A percentile compares a stretch with the other conserved stretches of the same genome.
Evolutionary conservation across 2,797 vertebrate species (phyloP).

Genomic region (Poeciliopsis presidionis): DNA sequence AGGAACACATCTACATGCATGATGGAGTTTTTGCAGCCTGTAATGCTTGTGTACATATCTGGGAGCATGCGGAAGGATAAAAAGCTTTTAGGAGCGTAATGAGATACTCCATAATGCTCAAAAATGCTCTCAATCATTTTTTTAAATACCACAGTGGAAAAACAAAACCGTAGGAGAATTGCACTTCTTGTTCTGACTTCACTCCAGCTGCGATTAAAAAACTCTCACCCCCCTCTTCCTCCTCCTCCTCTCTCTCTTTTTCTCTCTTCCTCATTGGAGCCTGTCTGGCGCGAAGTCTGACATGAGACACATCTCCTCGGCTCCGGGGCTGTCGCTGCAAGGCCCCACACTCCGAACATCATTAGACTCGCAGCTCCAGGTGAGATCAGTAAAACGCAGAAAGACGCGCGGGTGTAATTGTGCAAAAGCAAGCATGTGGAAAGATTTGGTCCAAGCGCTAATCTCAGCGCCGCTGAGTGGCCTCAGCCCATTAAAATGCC

Average conservation of each 20-base stretch:
- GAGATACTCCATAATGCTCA: conserved; percentile 68
- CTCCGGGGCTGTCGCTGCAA: conserved; percentile 70
- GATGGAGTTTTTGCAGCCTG: conserved; percentile 38
- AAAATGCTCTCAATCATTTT: conserved; percentile 70
- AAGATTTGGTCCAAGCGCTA: conserved; percentile 34
- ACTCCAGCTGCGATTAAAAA: conserved; percentile 63
- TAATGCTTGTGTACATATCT: conserved; percentile 51
- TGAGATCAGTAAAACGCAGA: conserved; percentile 44
- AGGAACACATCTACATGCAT: conserved; percentile 47
- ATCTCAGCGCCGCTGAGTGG: conserved; percentile 53
- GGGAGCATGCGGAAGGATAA: conserved; percentile 55
- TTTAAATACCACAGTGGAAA: conserved; percentile 67
- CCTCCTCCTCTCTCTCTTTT: not conserved
- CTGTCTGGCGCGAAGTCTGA: conserved; percentile 75
- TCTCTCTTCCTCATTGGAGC: conserved; percentile 56
- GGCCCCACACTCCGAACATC: conserved; percentile 69
- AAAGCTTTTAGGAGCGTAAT: conserved; percentile 72
- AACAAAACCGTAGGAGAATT: conserved; percentile 63
- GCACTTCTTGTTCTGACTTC: conserved; percentile 63
- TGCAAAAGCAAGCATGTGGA: conserved; percentile 37
- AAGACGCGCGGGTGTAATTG: conserved; percentile 16
- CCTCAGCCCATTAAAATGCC: conserved; percentile 65
- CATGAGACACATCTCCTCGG: conserved; percentile 68
- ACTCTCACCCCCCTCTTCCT: conserved; percentile 32
- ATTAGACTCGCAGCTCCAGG: conserved; percentile 72